These are phyloP conservation scores for Andrena praecox DNA, from an alignment of 2,888 invertebrate genomes.

Conservation along the genomic window DNA sequence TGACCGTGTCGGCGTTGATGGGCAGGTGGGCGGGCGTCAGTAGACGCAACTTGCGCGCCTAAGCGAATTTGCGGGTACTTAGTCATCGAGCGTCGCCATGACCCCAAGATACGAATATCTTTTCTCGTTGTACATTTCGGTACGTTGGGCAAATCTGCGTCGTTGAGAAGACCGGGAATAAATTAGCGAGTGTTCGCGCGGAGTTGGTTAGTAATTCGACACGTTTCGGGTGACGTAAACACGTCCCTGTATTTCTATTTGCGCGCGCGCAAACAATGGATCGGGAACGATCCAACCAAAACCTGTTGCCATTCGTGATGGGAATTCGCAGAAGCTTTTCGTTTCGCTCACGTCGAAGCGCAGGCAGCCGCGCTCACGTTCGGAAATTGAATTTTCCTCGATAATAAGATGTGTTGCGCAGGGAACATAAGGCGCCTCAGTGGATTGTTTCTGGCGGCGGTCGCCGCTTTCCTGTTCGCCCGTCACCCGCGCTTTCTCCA, in stretches of 20 bases:
- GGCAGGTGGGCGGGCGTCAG: neutral
- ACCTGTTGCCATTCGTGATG: neutral
- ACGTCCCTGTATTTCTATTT: neutral
- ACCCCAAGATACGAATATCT: too few species aligned
- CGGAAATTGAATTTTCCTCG: conserved; percentile 49
- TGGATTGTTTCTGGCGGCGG: conserved; percentile 10
- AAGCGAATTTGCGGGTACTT: conserved; percentile 39
- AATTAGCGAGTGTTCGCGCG: neutral
- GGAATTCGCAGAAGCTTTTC: conserved; percentile 23
- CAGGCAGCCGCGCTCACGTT: neutral
- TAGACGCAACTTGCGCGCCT: conserved; percentile 14
- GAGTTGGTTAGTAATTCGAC: neutral
- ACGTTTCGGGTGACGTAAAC: neutral
- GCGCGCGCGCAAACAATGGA: conserved; percentile 12
- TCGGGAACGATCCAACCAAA: neutral
- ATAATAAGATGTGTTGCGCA: conserved; percentile 29
- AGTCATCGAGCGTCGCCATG: conserved; percentile 2
- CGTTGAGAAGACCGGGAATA: too few species aligned
- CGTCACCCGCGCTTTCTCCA: too few species aligned
- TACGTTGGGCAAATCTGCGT: too few species aligned
- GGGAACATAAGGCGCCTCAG: conserved; percentile 6
- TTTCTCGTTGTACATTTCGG: too few species aligned
- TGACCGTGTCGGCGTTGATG: neutral
- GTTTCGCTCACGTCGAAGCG: neutral
- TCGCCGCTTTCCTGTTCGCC: neutral